Evolutionary conservation across 2,113 vertebrate genomes (phyloP).

Genomic region (Struthidea cinerea): DNA sequence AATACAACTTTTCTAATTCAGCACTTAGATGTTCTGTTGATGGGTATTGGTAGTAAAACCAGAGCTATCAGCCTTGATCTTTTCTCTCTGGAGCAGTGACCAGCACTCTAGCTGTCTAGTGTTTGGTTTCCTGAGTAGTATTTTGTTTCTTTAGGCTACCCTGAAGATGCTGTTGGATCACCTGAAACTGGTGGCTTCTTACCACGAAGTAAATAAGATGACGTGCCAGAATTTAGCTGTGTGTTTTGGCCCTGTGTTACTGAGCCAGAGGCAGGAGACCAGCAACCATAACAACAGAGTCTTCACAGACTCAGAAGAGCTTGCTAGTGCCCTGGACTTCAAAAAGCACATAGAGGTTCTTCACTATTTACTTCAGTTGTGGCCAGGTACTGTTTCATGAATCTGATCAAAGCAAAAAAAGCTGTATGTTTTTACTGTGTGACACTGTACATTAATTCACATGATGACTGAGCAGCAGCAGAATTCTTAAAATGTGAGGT

Average conservation of each 20-base stretch:
- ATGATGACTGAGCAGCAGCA: background rate
- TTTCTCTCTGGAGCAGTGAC: background rate
- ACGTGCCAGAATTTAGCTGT: conserved; percentile 98
- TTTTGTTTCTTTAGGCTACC: conserved; percentile 78
- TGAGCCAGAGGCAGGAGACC: conserved; percentile 92
- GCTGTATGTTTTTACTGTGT: background rate
- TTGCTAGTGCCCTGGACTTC: conserved; percentile 95
- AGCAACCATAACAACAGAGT: conserved; percentile 88
- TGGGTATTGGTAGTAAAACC: background rate
- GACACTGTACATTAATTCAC: background rate
- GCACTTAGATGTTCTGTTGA: background rate
- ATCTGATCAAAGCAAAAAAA: background rate
- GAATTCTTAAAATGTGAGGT: background rate
- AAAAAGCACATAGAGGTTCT: conserved; percentile 99
- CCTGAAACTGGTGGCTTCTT: conserved; percentile 92
- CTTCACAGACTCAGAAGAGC: conserved; percentile 94
- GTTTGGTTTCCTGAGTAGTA: background rate
- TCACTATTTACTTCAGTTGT: conserved; percentile 95
- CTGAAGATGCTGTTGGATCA: conserved; percentile 92
- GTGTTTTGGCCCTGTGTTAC: conserved; percentile 93
- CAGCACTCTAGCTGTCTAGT: background rate
- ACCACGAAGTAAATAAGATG: conserved; percentile 96
- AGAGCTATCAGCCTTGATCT: background rate
- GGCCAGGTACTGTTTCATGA: conserved; percentile 85
- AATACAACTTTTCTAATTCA: background rate